Conservation (phyloP, 2,888 invertebrate species). For the Patella ulyssiponensis region DNA sequence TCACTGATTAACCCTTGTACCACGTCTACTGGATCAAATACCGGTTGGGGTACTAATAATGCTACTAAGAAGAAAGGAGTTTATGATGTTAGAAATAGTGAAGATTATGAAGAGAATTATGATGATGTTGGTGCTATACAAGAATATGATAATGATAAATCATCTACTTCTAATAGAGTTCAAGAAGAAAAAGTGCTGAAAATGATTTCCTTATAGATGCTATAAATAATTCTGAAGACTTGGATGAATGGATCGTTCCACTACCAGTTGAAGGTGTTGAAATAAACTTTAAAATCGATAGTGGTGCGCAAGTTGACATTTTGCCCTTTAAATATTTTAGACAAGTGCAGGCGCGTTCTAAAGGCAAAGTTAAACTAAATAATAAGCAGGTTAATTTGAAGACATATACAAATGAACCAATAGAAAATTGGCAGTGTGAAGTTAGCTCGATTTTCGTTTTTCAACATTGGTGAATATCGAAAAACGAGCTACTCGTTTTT, state of each 20-base stretch:
- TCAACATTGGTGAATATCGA: too few species aligned
- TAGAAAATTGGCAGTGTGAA: not conserved
- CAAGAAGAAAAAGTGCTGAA: not conserved
- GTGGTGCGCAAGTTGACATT: not conserved
- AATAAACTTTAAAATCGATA: constrained; percentile 5
- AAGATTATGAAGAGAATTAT: not conserved
- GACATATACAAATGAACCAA: too few species aligned
- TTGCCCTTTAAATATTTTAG: not conserved
- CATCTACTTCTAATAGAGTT: not conserved
- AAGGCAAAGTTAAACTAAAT: too few species aligned
- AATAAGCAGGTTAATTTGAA: too few species aligned
- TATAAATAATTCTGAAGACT: not conserved
- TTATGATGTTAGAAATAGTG: not conserved
- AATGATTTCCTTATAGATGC: not conserved
- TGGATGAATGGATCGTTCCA: not conserved
- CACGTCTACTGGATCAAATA: too few species aligned
- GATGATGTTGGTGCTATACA: too few species aligned
- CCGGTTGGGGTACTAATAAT: not conserved
- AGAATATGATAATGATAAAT: too few species aligned
- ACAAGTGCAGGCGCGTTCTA: too few species aligned
- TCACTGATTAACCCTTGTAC: too few species aligned
- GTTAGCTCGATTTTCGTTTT: too few species aligned
- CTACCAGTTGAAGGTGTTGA: not conserved
- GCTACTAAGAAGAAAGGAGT: not conserved
- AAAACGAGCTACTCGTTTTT: too few species aligned